phyloP scores from a whole-genome alignment of 1,140 invertebrate genomes.

The Drosophila guanche region DNA sequence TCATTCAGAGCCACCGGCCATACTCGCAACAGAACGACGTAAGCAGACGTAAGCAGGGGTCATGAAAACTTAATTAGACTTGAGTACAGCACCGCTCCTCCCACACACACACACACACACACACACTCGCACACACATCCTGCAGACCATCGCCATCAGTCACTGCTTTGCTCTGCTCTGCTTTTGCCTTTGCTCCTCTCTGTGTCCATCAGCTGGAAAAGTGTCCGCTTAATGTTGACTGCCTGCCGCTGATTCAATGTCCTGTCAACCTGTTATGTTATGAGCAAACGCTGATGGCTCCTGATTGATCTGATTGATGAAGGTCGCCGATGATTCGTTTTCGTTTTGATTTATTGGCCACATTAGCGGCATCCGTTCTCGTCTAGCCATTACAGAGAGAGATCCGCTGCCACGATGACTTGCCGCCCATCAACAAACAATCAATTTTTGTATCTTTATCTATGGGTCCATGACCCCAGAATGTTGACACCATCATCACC shows the following conservation, averaged over 20 bases:
- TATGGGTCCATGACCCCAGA: no score
- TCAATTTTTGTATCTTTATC: conserved; percentile 18
- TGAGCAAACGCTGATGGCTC: conserved; percentile 21
- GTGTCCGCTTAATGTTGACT: conserved; percentile 37
- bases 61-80: conserved; percentile 81
- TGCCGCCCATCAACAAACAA: conserved; percentile 2
- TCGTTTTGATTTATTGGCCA: conserved; percentile 50
- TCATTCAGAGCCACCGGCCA: conserved; percentile 47
- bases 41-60: conserved; percentile 28
- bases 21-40: conserved; percentile 12
- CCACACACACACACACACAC: conserved; percentile 32
- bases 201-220: conserved; percentile 29
- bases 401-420: conserved; percentile 23
- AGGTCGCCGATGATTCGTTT: conserved; percentile 41
- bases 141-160: neutral
- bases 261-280: conserved; percentile 37
- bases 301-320: conserved; percentile 47
- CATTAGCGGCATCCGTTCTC: conserved; percentile 36
- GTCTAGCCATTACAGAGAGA: neutral
- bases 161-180: no score
- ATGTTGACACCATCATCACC: conserved; percentile 7
- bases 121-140: neutral
- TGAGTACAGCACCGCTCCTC: conserved; percentile 61
- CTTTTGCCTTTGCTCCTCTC: neutral
- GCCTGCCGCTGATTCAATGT: conserved; percentile 8